Base-by-base conservation (phyloP, 2,113 vertebrate species). In the Nerophis ophidion region DNA sequence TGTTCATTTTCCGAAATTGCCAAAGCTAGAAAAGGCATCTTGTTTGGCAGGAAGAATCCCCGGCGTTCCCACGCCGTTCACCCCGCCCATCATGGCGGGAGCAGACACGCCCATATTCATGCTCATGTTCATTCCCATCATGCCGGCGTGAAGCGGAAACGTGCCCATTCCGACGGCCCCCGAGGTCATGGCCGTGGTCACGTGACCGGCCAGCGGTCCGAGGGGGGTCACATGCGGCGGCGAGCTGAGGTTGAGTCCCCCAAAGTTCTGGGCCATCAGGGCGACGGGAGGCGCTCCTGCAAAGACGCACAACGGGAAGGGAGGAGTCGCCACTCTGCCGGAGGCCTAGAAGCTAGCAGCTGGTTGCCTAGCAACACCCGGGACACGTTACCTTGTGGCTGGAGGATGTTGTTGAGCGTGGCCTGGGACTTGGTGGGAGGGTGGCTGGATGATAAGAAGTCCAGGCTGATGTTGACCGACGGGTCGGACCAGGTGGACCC, bases 11-110 rank as follows among this genome's bases (percentile, higher is more conserved):
- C 93, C 93, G 90, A 98, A 98, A 90, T 93, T 97, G 90, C 93
- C 94, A 77, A 98, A 98, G 88, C 96, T 96, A 89, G 94, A 93
- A 73, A 99, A 99, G 93, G 95, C 95, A 92, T 99, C 95, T 92
- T 95, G 93, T 91, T 96, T 99, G 75, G 94, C 92, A 67, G 92
- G 93, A 71, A 93, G 88, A 86, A 93, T 77, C 0, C 79, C 80
- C 34, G 85, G 70, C 17, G 94, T 86, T 62, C 92, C 93, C 64
- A 88, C 73, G 16, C 81, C 26, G 83, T 51, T 61, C 70, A 85
- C 73, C 4, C 75, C 61, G 1, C 83, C 71, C 84, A 86, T 86
- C 81, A 84, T 81, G 63, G 82, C 66, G 45, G 93, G 89, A 76
- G 93, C 67, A 45, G 91, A 87, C 86, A 93, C 77, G 62, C 87